Evolutionary conservation across 2,888 invertebrate genomes (phyloP).

Genomic region (Hemithea aestivaria): DNA sequence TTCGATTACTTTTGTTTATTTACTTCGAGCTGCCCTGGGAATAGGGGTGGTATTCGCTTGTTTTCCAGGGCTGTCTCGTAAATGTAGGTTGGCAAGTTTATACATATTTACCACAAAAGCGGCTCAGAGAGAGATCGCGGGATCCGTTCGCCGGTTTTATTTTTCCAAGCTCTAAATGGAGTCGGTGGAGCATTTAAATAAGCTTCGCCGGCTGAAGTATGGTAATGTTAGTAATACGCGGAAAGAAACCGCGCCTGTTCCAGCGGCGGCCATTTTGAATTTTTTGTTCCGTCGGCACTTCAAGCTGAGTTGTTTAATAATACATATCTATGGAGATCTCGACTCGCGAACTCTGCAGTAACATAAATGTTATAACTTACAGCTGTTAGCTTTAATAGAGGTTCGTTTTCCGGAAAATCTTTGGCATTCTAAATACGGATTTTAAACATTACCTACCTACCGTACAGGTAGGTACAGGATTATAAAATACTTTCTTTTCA

Average conservation of each 20-base stretch:
- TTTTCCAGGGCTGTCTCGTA: conserved; percentile 21
- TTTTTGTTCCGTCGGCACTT: conserved; percentile 42
- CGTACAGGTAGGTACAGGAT: no score
- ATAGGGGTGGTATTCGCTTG: conserved; percentile 40
- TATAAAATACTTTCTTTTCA: no score
- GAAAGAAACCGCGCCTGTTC: conserved; percentile 67
- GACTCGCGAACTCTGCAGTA: conserved; percentile 1
- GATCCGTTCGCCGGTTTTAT: conserved; percentile 76
- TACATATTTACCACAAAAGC: conserved; percentile 79
- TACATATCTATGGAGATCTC: conserved; percentile 24
- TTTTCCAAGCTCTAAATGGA: conserved; percentile 79
- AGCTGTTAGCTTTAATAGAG: no score
- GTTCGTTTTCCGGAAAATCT: no score
- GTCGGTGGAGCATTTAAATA: conserved; percentile 80
- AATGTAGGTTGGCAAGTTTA: conserved; percentile 55
- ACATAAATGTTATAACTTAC: no score
- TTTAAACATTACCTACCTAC: no score
- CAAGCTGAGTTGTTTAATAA: conserved; percentile 35
- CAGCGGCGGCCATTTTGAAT: conserved; percentile 69
- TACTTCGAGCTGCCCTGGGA: conserved; percentile 12
- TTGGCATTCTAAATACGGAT: no score
- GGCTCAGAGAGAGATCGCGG: conserved; percentile 75
- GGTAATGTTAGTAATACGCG: conserved; percentile 77
- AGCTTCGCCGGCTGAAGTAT: conserved; percentile 76
- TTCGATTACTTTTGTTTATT: conserved; percentile 8